Evolutionary conservation across 2,888 invertebrate genomes (phyloP).

Genomic region (Plagodis pulveraria): DNA sequence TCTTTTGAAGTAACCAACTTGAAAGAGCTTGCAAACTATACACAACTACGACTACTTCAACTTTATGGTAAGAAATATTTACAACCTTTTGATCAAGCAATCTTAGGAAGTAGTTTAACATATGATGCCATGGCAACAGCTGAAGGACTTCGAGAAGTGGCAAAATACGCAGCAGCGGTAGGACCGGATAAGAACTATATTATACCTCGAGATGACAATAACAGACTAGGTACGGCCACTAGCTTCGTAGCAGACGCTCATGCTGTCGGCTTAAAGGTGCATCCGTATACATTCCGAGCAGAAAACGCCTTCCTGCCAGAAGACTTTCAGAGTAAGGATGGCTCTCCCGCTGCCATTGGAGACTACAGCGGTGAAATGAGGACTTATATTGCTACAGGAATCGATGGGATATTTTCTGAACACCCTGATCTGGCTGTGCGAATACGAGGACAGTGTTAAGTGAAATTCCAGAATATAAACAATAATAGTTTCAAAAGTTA

Average conservation of each 20-base stretch:
- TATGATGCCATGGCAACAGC: slow-evolving; percentile 71
- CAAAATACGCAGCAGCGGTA: slow-evolving; percentile 70
- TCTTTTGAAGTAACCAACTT: slow-evolving; percentile 76
- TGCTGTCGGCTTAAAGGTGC: slow-evolving; percentile 69
- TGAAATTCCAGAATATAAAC: neutral
- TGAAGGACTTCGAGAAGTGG: slow-evolving; percentile 69
- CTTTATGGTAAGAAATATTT: slow-evolving; percentile 39
- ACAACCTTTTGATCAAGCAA: slow-evolving; percentile 67
- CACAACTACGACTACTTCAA: slow-evolving; percentile 67
- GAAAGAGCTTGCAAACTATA: slow-evolving; percentile 64
- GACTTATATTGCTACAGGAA: slow-evolving; percentile 64
- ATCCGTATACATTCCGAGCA: slow-evolving; percentile 74
- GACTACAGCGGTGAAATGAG: slow-evolving; percentile 62
- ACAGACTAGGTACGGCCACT: slow-evolving; percentile 59
- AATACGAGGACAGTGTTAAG: slow-evolving; percentile 47
- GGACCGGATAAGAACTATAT: slow-evolving; percentile 74
- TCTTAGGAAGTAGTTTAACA: slow-evolving; percentile 57
- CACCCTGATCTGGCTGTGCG: slow-evolving; percentile 68
- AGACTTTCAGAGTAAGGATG: slow-evolving; percentile 59
- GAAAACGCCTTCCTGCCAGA: slow-evolving; percentile 68
- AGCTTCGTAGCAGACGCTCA: slow-evolving; percentile 69
- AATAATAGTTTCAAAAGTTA: too few relatives aligned
- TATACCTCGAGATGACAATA: slow-evolving; percentile 62
- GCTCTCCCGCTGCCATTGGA: slow-evolving; percentile 56
- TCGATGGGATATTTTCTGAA: slow-evolving; percentile 75